Evolutionary conservation across 2,797 vertebrate genomes (phyloP), one percentile per base, ranked within the genome.

Genomic region (Acrocephalus scirpaceus): DNA sequence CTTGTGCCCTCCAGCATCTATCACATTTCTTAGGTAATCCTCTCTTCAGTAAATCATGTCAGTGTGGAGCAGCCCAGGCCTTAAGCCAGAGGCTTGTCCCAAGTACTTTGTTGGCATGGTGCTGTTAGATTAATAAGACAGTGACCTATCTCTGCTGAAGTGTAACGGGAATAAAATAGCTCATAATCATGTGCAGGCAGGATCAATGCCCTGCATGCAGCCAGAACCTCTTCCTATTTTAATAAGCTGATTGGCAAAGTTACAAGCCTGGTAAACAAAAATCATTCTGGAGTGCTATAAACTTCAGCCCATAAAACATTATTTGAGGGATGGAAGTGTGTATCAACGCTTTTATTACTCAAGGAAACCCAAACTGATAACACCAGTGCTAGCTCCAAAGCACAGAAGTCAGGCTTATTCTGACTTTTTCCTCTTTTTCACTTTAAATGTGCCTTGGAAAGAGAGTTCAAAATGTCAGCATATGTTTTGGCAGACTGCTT

Each of bases 181-280:
- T 93, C 95, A 95, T 96, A 92, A 96, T 97, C 88, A 94, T 27
- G 73, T 96, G 91, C 85, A 92, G 92, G 93, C 89, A 93, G 88
- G 97, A 97, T 97, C 97, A 95, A 96, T 96, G 96, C 78, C 90
- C 94, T 77, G 91, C 93, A 84, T 90, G 77, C 91, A 94, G 96
- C 88, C 94, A 96, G 96, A 96, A 93, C 54, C 90, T 97, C 80
- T 94, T 96, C 93, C 96, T 96, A 86, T 95, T 97, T 96, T 95
- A 98, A 96, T 86, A 96, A 96, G 97, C 83, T 97, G 97, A 98
- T 96, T 96, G 97, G 90, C 97, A 97, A 96, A 94, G 62, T 97
- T 95, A 96, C 86, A 95, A 87, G 79, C 80, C 75, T 93, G 80
- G 90, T 94, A 97, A 98, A 97, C 96, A 96, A 91, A 94, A 67